phyloP scores from a whole-genome alignment of 2,888 invertebrate genomes.

The Rhagonycha lutea region DNA sequence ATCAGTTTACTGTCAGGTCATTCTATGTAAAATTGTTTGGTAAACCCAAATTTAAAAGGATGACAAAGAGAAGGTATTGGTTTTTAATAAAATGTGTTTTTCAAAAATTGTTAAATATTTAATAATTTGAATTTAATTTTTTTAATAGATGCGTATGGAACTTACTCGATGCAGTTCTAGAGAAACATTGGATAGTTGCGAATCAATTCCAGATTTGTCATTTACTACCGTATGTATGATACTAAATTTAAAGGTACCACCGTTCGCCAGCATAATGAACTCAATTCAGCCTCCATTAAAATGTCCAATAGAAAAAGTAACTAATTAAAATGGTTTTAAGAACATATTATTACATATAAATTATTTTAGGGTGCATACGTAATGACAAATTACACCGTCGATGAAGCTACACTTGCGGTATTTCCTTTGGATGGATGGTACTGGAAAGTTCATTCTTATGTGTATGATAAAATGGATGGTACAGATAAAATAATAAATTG shows the following conservation, averaged over 20 bases:
- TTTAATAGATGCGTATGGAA: too few relatives aligned
- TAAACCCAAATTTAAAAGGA: too few relatives aligned
- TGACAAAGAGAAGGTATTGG: too few relatives aligned
- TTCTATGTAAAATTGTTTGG: too few relatives aligned
- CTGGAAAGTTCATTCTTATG: conserved; percentile 38
- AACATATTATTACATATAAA: too few relatives aligned
- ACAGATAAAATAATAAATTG: conserved; percentile 33
- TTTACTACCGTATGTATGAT: conserved; percentile 38
- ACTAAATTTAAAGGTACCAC: conserved; percentile 31
- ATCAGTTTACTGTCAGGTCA: too few relatives aligned
- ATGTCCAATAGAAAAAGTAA: conserved; percentile 40
- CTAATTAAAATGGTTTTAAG: too few relatives aligned
- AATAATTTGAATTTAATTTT: too few relatives aligned
- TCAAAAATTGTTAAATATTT: too few relatives aligned
- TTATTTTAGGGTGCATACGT: conserved; percentile 37
- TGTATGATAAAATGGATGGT: conserved; percentile 25
- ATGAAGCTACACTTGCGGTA: conserved; percentile 37
- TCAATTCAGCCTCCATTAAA: conserved; percentile 32
- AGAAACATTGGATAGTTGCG: conserved; percentile 43
- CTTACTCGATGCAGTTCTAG: conserved; percentile 34
- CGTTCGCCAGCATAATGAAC: conserved; percentile 37
- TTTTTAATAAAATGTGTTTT: too few relatives aligned
- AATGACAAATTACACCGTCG: conserved; percentile 41
- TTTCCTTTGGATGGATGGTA: conserved; percentile 42
- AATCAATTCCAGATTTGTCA: conserved; percentile 39